Base-by-base conservation (phyloP, 2,797 vertebrate species). In the Muraenolepis orangiensis region DNA sequence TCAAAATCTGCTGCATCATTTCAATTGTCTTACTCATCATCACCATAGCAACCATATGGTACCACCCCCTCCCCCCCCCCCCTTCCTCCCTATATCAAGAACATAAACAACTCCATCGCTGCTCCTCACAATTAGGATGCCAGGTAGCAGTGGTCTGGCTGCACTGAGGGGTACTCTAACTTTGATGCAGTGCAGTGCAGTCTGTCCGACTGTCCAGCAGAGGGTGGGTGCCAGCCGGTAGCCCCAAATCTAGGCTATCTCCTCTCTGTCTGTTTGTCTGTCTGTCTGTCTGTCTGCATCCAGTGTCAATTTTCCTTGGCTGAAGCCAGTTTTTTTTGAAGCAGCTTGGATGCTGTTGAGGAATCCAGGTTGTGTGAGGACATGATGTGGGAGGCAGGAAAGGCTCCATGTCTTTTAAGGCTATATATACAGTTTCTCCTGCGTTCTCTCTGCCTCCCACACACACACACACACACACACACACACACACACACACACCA, bases 361-460 rank as follows among this genome's bases (percentile, higher is more conserved):
- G 90, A 95, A 94, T 82, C 95, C 73, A 90, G 93, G 79, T 91
- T 93, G 83, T 95, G 96, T 95, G 95, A 96, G 78, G 94, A 96
- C 94, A 96, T 64, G n/a, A 26, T 64, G 57, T 64, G 57, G 57
- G 57, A 64, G 57, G 57, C 23, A 64, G 57, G 51, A 6, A n/a
- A n/a, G n/a, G n/a, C 26, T 64, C 57, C 11, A 3, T 64, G 57
- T 64, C 18, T 23, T 61, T n/a, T n/a, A n/a, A n/a, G n/a, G n/a
- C n/a, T n/a, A n/a, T n/a, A 12, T 61, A 61, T 61, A 26, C 23
- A 57, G 42, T 20, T 46, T 46, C 18, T 46, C 1, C 42, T 57
- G n/a, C 20, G n/a, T 57, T 10, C 51, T 64, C 10, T 26, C 57
- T 64, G n/a, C 57, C 57, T 64, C 57, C 57, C 57, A 64, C 57